Percentiles rank a stretch among this genome's conserved stretches.
These are phyloP conservation scores for Parauchenoglanis ngamensis DNA, from an alignment of 2,797 vertebrate genomes.

Conservation along the genomic window DNA sequence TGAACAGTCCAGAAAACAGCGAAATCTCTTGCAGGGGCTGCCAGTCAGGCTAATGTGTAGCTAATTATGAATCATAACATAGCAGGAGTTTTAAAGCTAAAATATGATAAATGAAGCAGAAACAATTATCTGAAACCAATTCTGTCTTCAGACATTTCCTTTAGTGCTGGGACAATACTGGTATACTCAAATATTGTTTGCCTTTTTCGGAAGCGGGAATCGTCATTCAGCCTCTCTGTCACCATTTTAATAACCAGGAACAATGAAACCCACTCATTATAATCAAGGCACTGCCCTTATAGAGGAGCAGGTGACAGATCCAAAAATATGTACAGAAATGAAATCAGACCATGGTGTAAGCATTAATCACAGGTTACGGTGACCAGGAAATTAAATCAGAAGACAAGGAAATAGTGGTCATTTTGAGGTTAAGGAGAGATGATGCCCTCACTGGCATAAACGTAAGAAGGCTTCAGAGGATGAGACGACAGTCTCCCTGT, in stretches of 20 bases:
- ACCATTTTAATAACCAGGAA: constrained; percentile 53
- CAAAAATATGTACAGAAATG: constrained; percentile 33
- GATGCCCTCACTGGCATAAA: constrained; percentile 59
- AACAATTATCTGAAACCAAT: constrained; percentile 43
- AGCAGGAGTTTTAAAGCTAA: constrained; percentile 31
- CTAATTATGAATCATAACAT: constrained; percentile 37
- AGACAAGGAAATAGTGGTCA: constrained; percentile 51
- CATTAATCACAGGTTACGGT: constrained; percentile 59
- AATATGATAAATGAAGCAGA: constrained; percentile 48
- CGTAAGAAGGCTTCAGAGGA: constrained; percentile 58
- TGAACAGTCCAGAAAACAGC: constrained; percentile 3
- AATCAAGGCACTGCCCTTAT: constrained; percentile 58
- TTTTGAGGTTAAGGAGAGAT: constrained; percentile 50
- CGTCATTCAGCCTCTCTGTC: constrained; percentile 25
- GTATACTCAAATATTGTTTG: constrained; percentile 18
- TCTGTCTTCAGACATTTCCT: constrained; percentile 35
- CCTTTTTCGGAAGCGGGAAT: constrained; percentile 20
- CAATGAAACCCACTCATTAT: constrained; percentile 56
- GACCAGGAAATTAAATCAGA: constrained; percentile 61
- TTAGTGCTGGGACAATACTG: constrained; percentile 40
- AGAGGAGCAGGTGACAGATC: constrained; percentile 34
- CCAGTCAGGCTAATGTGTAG: constrained; percentile 30
- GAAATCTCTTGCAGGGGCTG: constrained; percentile 2
- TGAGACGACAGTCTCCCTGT: constrained; percentile 53
- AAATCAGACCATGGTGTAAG: constrained; percentile 46